Conservation (phyloP, 2,113 vertebrate species). For the Glaucidium brasilianum region DNA sequence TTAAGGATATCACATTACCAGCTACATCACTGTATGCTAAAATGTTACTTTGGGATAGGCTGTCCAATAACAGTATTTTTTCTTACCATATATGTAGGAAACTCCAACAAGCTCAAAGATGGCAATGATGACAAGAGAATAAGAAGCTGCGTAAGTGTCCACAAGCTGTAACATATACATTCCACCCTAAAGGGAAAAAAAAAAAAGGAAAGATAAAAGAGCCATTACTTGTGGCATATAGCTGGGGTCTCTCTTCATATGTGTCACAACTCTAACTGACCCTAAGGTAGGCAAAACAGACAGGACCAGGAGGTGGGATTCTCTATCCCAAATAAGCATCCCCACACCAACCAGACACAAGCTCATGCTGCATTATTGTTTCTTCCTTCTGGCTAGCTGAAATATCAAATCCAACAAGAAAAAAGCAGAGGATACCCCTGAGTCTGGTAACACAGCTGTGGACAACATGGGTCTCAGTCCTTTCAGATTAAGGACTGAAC, state of each 20-base stretch:
- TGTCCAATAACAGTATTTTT: neutral
- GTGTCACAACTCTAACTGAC: neutral
- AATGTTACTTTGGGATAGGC: neutral
- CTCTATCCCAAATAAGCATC: neutral
- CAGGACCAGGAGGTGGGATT: neutral
- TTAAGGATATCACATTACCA: neutral
- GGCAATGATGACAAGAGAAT: conserved; percentile 88
- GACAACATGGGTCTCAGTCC: neutral
- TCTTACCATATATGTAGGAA: conserved; percentile 88
- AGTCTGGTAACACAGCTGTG: neutral
- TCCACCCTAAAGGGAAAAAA: conserved; percentile 74
- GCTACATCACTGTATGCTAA: neutral
- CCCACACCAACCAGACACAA: rapidly evolving
- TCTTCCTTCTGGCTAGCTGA: neutral
- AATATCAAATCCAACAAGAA: neutral
- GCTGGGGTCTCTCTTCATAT: neutral
- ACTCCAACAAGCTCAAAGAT: conserved; percentile 88
- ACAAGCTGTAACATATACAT: conserved; percentile 93
- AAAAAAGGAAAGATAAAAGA: neutral
- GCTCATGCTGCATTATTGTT: rapidly evolving
- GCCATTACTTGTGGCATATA: neutral
- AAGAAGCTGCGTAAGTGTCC: conserved; percentile 87
- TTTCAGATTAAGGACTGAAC: neutral
- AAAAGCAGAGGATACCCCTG: neutral
- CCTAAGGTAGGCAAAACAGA: neutral